Conservation (phyloP, 2,113 vertebrate genomes). For the Cyphomyrus plagiostoma region DNA sequence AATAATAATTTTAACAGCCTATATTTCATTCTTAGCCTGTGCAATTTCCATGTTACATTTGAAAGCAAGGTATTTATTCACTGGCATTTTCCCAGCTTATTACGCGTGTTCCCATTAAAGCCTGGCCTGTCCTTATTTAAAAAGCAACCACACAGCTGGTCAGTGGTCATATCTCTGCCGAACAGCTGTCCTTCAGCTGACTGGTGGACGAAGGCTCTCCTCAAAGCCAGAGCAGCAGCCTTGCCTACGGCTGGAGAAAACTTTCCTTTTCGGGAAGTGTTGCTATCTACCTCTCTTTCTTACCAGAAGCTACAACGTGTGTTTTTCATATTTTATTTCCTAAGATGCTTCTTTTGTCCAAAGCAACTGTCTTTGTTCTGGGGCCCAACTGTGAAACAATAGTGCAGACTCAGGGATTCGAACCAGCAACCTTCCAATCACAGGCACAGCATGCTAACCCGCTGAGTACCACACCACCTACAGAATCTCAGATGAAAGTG, state of each 20-base stretch:
- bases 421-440: background rate
- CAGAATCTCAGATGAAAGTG: background rate
- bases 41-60: conserved; percentile 6
- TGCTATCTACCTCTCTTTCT: background rate
- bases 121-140: background rate
- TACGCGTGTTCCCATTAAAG: background rate
- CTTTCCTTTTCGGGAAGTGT: background rate
- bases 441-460: background rate
- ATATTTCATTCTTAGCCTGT: conserved; percentile 7
- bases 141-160: background rate
- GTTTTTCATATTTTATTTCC: background rate
- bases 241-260: background rate
- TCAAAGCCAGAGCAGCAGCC: background rate
- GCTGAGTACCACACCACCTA: background rate
- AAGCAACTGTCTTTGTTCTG: background rate
- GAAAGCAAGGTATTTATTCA: background rate
- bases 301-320: background rate
- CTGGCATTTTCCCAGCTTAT: background rate
- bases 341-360: background rate
- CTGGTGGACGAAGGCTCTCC: background rate
- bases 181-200: background rate
- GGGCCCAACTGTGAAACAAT: background rate
- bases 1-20: conserved; percentile 4
- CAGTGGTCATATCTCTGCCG: background rate
- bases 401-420: background rate